phyloP scores from a whole-genome alignment of 2,113 vertebrate species.

The Desmodus rotundus region DNA sequence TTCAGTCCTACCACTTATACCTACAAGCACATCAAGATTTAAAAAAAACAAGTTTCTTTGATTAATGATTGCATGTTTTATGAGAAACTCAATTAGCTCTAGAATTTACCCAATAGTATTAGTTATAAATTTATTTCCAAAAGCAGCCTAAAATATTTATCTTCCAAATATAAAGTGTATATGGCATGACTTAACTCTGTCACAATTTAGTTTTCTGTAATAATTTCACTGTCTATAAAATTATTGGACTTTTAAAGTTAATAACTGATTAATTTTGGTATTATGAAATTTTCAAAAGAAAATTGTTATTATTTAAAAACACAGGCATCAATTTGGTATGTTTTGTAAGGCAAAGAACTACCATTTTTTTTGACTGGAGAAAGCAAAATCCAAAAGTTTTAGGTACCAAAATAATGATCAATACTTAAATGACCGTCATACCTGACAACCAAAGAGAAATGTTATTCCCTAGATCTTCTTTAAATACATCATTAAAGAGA shows the following conservation, averaged over 20 bases:
- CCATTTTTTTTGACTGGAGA: not conserved
- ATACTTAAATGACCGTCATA: constrained; percentile 53
- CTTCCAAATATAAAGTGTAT: not conserved
- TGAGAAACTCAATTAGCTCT: not conserved
- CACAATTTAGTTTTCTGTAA: not conserved
- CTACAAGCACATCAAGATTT: not conserved
- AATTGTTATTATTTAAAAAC: constrained; percentile 1
- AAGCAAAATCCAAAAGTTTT: constrained; percentile 2
- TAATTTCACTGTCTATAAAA: not conserved
- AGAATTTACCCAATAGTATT: not conserved
- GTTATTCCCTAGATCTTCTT: constrained; percentile 68
- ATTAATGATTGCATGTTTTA: not conserved
- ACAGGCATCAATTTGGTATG: not conserved
- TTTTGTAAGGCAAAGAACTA: not conserved
- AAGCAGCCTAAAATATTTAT: not conserved
- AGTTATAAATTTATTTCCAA: not conserved
- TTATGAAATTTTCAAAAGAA: constrained; percentile 14
- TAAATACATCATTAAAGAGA: constrained; percentile 75
- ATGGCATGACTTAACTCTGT: not conserved
- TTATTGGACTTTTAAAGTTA: not conserved
- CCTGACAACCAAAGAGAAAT: constrained; percentile 80
- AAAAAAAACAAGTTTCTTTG: not conserved
- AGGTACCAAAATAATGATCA: constrained; percentile 4
- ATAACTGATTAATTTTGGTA: not conserved
- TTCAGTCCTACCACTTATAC: not conserved